These are phyloP conservation scores for Ceramica pisi DNA, from an alignment of 2,888 invertebrate species.

Conservation along the genomic window DNA sequence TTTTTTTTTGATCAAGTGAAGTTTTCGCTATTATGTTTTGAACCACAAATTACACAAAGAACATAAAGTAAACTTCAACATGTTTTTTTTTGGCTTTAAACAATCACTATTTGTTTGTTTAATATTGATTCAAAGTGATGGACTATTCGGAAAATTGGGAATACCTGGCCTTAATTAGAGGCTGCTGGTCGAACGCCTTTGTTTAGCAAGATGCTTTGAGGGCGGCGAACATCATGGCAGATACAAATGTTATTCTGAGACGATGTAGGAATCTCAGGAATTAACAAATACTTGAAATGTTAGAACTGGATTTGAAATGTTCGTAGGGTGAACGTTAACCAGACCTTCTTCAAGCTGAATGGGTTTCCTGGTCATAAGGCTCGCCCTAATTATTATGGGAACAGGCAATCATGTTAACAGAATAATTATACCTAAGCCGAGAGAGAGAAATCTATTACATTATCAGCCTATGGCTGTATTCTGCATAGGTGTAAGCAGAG, in stretches of 20 bases:
- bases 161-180: too few species aligned
- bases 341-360: neutral
- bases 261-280: neutral
- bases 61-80: too few species aligned
- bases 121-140: too few species aligned
- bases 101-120: too few species aligned
- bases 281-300: slow-evolving; percentile 5
- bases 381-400: neutral
- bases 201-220: slow-evolving; percentile 2
- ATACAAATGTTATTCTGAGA: neutral
- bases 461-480: neutral
- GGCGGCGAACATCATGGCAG: neutral
- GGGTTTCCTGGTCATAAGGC: too few species aligned
- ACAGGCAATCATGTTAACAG: neutral
- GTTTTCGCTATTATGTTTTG: too few species aligned
- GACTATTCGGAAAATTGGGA: too few species aligned
- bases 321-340: too few species aligned
- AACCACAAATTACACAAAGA: too few species aligned
- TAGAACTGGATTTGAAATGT: neutral
- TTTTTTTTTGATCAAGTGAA: too few species aligned
- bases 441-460: neutral
- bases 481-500: neutral
- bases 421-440: neutral
- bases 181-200: slow-evolving; percentile 18
- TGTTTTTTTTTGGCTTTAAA: too few species aligned